Evolutionary conservation across 1,140 invertebrate genomes (phyloP).

Genomic region (Phymastichus coffea): DNA sequence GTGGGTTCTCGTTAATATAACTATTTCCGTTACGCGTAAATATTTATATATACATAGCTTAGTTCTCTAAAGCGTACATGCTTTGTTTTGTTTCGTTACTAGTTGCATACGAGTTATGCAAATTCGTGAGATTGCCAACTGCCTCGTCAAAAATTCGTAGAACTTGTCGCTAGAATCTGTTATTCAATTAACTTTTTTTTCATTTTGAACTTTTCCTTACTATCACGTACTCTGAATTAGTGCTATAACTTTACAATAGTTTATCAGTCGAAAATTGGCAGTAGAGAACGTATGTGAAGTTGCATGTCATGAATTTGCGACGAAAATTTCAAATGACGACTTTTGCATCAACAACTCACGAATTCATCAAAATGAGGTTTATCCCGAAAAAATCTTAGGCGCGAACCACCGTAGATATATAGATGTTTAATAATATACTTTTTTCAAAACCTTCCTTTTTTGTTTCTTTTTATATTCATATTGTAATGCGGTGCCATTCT

Average conservation of each 20-base stretch:
- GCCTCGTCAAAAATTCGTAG: not conserved
- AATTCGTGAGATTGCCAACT: not conserved
- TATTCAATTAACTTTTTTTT: conserved; percentile 8
- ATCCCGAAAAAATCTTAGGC: conserved; percentile 22
- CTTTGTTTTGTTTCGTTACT: not conserved
- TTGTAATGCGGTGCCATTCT: not conserved
- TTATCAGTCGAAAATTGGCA: not conserved
- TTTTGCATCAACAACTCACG: too few relatives aligned
- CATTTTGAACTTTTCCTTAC: not conserved
- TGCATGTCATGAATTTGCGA: not conserved
- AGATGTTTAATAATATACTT: too few relatives aligned
- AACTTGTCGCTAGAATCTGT: not conserved
- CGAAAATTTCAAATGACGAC: not conserved
- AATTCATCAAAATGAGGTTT: too few relatives aligned
- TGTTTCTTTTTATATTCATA: conserved; percentile 4
- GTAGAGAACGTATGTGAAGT: not conserved
- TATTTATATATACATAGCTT: conserved; percentile 32
- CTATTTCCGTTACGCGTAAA: conserved; percentile 15
- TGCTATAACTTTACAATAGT: too few relatives aligned
- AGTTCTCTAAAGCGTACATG: conserved; percentile 4
- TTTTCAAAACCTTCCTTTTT: too few relatives aligned
- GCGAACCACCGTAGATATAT: conserved; percentile 1
- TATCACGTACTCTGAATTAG: not conserved
- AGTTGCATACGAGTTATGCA: not conserved
- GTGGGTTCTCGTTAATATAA: conserved; percentile 12